A percentile compares a stretch with the other conserved stretches of the same genome.
phyloP scores from a whole-genome alignment of 2,888 invertebrate genomes.

The Graphium colonna region DNA sequence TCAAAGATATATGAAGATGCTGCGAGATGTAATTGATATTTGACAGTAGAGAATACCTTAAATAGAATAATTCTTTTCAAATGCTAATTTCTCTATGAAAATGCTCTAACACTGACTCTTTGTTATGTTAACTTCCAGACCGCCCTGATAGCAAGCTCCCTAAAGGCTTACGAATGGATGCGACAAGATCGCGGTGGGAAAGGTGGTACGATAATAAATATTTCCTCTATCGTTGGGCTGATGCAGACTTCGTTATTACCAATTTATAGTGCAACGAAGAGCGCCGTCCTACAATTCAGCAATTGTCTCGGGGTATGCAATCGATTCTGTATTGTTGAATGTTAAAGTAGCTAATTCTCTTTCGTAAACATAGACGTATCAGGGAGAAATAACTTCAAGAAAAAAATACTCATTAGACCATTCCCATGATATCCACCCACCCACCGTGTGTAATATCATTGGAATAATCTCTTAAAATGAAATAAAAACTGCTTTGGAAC shows the following conservation, averaged over 20 bases:
- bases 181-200: conserved; percentile 54
- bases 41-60: background rate
- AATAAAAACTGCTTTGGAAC: too few species aligned
- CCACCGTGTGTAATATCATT: too few species aligned
- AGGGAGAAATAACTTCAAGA: too few species aligned
- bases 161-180: conserved; percentile 61
- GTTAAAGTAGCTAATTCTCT: too few species aligned
- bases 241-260: conserved; percentile 45
- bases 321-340: too few species aligned
- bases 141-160: conserved; percentile 54
- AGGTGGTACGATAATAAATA: conserved; percentile 64
- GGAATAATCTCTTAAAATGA: too few species aligned
- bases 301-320: conserved; percentile 61
- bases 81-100: background rate
- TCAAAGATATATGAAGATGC: background rate
- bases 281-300: conserved; percentile 35
- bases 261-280: conserved; percentile 62
- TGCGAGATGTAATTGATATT: background rate
- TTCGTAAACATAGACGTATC: too few species aligned
- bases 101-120: background rate
- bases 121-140: conserved; percentile 45
- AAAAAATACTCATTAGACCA: too few species aligned
- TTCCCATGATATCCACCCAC: too few species aligned
- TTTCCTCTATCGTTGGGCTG: conserved; percentile 59
- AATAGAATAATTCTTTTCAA: too few species aligned